phyloP scores from a whole-genome alignment of 1,140 invertebrate genomes.

The Argopecten irradians region DNA sequence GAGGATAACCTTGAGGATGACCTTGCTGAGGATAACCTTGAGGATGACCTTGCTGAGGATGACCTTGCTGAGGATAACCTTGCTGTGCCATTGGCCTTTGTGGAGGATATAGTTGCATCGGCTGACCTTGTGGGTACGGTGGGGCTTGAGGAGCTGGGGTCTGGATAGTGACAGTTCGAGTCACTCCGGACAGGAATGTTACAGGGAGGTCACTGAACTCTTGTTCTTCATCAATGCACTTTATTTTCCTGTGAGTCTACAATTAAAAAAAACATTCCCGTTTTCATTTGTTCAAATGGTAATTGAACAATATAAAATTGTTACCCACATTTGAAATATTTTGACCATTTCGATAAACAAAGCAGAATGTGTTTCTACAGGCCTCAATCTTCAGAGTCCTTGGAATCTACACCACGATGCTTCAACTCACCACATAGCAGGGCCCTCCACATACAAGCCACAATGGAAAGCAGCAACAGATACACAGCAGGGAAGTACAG shows the following conservation, averaged over 20 bases:
- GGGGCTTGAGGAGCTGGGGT: background rate
- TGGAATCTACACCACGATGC: too few species aligned
- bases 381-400: too few species aligned
- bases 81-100: background rate
- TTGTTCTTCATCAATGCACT: conserved; percentile 34
- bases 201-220: conserved; percentile 30
- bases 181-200: conserved; percentile 30
- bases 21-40: background rate
- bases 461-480: conserved; percentile 47
- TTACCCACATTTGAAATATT: background rate
- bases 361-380: background rate
- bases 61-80: background rate
- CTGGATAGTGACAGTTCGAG: conserved; percentile 5
- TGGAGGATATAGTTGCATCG: background rate
- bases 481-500: conserved; percentile 37
- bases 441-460: conserved; percentile 50
- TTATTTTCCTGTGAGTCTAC: conserved; percentile 36
- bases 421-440: conserved; percentile 45
- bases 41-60: background rate
- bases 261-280: background rate
- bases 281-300: too few species aligned
- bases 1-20: background rate
- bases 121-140: background rate
- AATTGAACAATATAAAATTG: background rate
- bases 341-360: background rate